A percentile compares a stretch with the other conserved stretches of the same genome.
Conservation (phyloP, 2,797 vertebrate genomes). For the Poecilia picta region DNA sequence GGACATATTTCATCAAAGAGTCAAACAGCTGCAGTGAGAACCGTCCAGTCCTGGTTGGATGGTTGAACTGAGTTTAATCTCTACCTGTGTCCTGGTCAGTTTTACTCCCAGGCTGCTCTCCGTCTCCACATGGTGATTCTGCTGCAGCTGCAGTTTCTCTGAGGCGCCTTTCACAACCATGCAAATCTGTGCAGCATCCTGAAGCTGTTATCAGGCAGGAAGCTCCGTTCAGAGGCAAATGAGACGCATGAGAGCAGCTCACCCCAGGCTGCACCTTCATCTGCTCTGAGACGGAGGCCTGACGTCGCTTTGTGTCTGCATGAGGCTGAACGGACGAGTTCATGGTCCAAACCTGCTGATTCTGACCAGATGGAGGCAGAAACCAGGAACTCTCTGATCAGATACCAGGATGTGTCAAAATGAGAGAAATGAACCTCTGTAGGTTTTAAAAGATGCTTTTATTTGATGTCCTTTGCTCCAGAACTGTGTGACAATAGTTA, state of each 20-base stretch:
- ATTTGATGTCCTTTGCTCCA: not conserved
- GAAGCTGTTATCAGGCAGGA: slow-evolving; percentile 38
- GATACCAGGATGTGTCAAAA: not conserved
- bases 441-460: not conserved
- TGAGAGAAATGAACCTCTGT: not conserved
- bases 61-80: not conserved
- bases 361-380: not conserved
- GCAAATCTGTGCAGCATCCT: slow-evolving; percentile 15
- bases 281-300: not conserved
- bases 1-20: not conserved
- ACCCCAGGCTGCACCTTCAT: not conserved
- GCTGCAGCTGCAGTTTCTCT: not conserved
- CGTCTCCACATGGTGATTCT: not conserved
- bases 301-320: not conserved
- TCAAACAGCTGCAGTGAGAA: not conserved
- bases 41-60: not conserved
- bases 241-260: not conserved
- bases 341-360: not conserved
- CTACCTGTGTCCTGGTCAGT: not conserved
- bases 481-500: too few species aligned
- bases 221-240: slow-evolving; percentile 54
- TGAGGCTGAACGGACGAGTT: not conserved
- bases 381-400: not conserved
- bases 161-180: not conserved
- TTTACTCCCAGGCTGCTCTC: not conserved